Evolutionary conservation across 2,113 vertebrate genomes (phyloP), one percentile per base, ranked within the genome.

Genomic region (Etheostoma spectabile): DNA sequence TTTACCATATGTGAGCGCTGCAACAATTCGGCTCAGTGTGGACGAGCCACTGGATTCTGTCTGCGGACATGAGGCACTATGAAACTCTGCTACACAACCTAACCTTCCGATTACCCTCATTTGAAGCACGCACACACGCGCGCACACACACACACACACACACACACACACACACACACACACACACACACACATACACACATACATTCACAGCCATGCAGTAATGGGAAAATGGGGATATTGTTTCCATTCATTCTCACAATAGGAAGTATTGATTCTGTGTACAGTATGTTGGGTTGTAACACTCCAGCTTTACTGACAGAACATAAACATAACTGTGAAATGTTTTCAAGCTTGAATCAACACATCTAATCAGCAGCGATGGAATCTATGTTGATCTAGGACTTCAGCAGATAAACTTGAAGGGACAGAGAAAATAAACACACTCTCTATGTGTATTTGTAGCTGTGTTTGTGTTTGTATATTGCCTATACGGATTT

Each of bases 11-110:
- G 91, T 87, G 83, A 85, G 73, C 48, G 21, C 60, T 68, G 61
- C 76, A 94, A 94, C 88, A 94, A 93, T 89, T 86, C 4, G 14
- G 56, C 80, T 83, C 87, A 91, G 88, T 93, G 86, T 92, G 85
- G 77, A 84, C 72, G 2, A 66, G 85, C 77, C 55, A 19, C 90
- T 93, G 92, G 82, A 90, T 78, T 90, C 69, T 90, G 90, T 93
- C 88, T 86, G 62, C 2, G 24, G 76, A 85, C 70, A 53, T 52
- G 77, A 90, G 77, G 56, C 67, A 10, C 56, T 60, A 77, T 55
- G 74, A 85, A 67, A 74, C 76, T 46, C 69, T 18, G 74, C 62
- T 13, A 70, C 60, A 77, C 80, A 78, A 60, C 30, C 70, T 76
- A 52, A 83, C 85, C 87, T 88, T 59, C 61, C 12, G 22, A 77